These are phyloP conservation scores for Pelusios castaneus DNA, from an alignment of 2,113 vertebrate genomes.

Conservation along the genomic window DNA sequence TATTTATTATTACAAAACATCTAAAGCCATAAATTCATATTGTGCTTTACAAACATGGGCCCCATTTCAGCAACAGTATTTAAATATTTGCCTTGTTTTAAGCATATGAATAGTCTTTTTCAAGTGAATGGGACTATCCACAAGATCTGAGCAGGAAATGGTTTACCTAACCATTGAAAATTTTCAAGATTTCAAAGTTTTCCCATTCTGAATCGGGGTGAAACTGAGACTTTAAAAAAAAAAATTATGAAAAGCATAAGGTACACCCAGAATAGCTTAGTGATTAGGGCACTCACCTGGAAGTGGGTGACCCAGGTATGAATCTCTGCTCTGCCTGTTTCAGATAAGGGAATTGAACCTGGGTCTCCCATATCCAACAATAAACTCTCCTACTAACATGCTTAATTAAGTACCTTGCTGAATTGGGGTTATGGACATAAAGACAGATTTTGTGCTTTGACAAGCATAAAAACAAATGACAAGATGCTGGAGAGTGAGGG, in stretches of 20 bases:
- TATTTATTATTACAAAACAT: not conserved
- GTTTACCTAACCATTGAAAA: not conserved
- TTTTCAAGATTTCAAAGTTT: not conserved
- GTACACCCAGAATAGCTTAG: not conserved
- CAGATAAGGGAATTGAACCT: not conserved
- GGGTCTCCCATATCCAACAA: not conserved
- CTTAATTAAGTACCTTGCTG: not conserved
- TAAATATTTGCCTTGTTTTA: not conserved
- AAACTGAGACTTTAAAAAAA: not conserved
- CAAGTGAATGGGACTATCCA: not conserved
- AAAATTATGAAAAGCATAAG: not conserved
- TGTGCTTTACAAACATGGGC: not conserved
- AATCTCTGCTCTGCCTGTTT: not conserved
- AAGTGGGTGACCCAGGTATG: not conserved
- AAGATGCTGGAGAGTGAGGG: not conserved
- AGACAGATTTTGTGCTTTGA: not conserved
- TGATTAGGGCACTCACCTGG: not conserved
- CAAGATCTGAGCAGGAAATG: not conserved
- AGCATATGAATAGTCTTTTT: conserved; percentile 14
- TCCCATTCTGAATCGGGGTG: not conserved
- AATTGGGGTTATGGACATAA: not conserved
- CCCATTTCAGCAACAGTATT: not conserved
- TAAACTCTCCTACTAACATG: not conserved
- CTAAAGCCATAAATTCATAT: not conserved
- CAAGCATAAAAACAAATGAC: not conserved